These are phyloP conservation scores for Asteroscopus sphinx DNA, from an alignment of 2,888 invertebrate genomes.

Conservation along the genomic window DNA sequence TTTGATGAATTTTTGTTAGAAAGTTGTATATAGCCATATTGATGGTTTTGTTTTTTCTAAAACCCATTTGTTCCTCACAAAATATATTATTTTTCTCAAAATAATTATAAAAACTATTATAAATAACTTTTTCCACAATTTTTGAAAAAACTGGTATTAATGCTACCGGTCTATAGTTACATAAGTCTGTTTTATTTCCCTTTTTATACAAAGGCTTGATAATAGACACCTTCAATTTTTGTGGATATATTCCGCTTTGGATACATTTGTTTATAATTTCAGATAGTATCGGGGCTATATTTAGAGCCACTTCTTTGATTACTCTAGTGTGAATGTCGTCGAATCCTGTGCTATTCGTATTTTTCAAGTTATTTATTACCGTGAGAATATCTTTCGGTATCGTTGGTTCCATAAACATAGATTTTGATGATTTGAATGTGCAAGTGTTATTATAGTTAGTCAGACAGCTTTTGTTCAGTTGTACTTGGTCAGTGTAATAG, in stretches of 20 bases:
- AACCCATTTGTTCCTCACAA: too few relatives aligned
- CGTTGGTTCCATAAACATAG: constrained; percentile 4
- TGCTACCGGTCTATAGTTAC: constrained; percentile 1
- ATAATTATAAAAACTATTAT: too few relatives aligned
- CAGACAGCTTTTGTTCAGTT: neutral
- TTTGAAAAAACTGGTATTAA: neutral
- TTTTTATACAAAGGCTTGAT: constrained; percentile 1
- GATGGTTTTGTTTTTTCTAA: too few relatives aligned
- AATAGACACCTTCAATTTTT: neutral
- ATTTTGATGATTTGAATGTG: constrained; percentile 1
- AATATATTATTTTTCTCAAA: too few relatives aligned
- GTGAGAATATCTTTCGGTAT: neutral
- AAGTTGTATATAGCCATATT: too few relatives aligned
- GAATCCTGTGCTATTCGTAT: constrained; percentile 6
- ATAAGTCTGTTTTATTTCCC: neutral
- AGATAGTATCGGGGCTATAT: neutral
- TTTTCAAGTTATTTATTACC: constrained; percentile 9
- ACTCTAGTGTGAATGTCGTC: neutral
- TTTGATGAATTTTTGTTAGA: too few relatives aligned
- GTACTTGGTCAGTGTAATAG: neutral
- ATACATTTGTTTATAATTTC: neutral
- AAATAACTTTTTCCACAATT: too few relatives aligned
- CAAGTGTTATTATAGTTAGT: neutral
- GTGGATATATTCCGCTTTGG: neutral
- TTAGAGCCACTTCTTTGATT: neutral